These are phyloP conservation scores for Pristionchus arcanus DNA, from an alignment of 2,888 invertebrate genomes.

Conservation along the genomic window DNA sequence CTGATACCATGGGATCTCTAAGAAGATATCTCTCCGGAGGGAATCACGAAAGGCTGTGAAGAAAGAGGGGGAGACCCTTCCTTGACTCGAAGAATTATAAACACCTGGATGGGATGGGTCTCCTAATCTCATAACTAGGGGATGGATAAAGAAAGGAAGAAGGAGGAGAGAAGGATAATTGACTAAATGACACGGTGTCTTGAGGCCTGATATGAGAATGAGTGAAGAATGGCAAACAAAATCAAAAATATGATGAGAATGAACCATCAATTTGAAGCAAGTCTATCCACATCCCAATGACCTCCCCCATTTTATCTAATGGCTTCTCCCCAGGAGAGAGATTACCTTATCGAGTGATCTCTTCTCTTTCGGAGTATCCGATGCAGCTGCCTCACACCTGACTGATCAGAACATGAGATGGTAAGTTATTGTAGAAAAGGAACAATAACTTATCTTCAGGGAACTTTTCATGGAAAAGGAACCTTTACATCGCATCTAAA, in stretches of 20 bases:
- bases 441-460: no score
- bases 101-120: conserved; percentile 30
- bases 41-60: not conserved
- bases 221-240: not conserved
- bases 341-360: conserved; percentile 37
- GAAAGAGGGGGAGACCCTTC: not conserved
- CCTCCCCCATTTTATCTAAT: not conserved
- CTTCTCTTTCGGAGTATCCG: conserved; percentile 3
- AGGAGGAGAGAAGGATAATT: not conserved
- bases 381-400: conserved; percentile 30
- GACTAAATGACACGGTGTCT: not conserved
- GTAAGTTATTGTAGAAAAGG: not conserved
- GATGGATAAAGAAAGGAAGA: not conserved
- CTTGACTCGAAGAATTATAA: not conserved
- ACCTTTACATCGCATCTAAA: no score
- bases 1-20: not conserved
- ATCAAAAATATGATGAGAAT: not conserved
- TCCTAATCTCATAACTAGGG: conserved; percentile 32
- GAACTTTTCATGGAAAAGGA: no score
- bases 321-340: conserved; percentile 37
- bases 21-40: not conserved
- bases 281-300: not conserved
- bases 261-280: not conserved
- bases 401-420: not conserved
- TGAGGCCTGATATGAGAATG: not conserved